These are phyloP conservation scores for Ginglymostoma cirratum DNA, from an alignment of 2,113 vertebrate genomes.

Conservation along the genomic window DNA sequence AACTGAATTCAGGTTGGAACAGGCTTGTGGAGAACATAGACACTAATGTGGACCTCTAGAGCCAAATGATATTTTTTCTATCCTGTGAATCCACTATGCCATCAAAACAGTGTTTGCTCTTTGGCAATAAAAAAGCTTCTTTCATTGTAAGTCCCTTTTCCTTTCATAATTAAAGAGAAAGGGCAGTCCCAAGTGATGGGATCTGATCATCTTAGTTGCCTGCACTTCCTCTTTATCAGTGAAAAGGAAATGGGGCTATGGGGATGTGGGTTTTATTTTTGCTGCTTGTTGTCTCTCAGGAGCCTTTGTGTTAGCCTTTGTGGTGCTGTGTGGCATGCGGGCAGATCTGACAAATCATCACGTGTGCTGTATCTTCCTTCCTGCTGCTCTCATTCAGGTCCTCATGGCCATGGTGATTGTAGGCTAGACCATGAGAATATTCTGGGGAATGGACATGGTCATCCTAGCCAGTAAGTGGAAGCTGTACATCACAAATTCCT, in stretches of 20 bases:
- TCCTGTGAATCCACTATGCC: too few species aligned
- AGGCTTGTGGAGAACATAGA: too few species aligned
- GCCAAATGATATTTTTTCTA: too few species aligned
- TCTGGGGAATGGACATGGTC: constrained; percentile 99
- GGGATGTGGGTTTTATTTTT: neutral
- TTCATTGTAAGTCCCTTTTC: neutral
- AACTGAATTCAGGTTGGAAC: too few species aligned
- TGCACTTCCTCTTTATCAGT: neutral
- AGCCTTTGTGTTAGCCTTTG: constrained; percentile 87
- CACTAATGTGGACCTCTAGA: too few species aligned
- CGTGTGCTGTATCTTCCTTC: constrained; percentile 89
- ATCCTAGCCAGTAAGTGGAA: constrained; percentile 87
- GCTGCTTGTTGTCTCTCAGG: constrained; percentile 56
- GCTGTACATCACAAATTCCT: neutral
- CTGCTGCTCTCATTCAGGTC: constrained; percentile 89
- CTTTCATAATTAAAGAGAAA: neutral
- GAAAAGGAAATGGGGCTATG: neutral
- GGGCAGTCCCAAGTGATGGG: neutral
- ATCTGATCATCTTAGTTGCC: neutral
- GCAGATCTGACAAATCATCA: constrained; percentile 84
- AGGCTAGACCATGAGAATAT: constrained; percentile 99
- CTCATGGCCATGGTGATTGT: constrained; percentile 94
- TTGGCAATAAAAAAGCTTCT: neutral
- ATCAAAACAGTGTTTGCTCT: neutral
- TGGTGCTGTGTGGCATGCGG: constrained; percentile 84